Base-by-base conservation (phyloP, 2,888 invertebrate genomes). In the Nezara viridula region DNA sequence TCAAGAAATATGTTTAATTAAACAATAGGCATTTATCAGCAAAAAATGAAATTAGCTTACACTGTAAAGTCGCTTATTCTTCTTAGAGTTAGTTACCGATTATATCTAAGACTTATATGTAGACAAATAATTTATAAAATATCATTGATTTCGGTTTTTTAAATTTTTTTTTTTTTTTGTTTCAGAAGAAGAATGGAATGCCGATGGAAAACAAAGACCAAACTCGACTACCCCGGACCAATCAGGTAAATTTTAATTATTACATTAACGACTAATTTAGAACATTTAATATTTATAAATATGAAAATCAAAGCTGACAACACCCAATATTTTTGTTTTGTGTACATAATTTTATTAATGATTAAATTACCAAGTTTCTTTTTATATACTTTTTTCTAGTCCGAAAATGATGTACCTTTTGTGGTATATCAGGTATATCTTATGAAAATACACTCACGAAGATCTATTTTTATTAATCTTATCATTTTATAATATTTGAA, bases 131-230 rank as follows among this genome's bases (percentile, higher is more conserved):
- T n/a, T n/a, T n/a, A 44, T 52, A 24, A 52, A 52, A n/a, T 55
- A 19, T 19, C 50, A 50, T 50, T 2, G 24, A 55, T 55, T 32
- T 27, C n/a, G 24, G 6, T 24, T 52, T 87, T 24, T 49, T 44
- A 40, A 44, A 60, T 24, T 49, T 37, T 37, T 21, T 21, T 66
- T 14, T 86, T 81, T 60, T 90, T 92, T 92, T 60, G 91, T 94
- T 94, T 90, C 93, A 95, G 95, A 95, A 92, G 95, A 95, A 93
- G 95, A 95, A 93, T 95, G 95, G 95, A 94, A 94, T 92, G 93
- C 94, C 89, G 94, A 94, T 93, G 94, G 94, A 92, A 95, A 95
- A 91, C 92, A 93, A 90, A 92, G 93, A 89, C 91, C 90, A 89
- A 89, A 92, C 85, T 91, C 91, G 50, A 91, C 91, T 66, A 90